Conservation (phyloP, 2,113 vertebrate species). For the Lophochroa leadbeateri region DNA sequence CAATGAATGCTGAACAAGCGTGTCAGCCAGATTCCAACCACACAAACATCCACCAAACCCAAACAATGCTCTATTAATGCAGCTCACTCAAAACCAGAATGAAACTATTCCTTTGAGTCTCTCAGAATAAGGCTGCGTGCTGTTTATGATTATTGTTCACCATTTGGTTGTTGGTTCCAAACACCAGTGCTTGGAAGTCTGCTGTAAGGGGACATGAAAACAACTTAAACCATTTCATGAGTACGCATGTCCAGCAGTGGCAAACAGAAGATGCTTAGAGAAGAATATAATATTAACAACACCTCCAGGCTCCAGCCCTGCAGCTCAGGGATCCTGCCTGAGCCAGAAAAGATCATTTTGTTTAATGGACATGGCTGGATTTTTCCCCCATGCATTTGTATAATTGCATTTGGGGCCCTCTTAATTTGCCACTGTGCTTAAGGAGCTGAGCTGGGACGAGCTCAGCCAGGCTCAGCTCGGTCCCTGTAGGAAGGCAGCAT, state of each 20-base stretch:
- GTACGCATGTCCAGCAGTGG: not conserved
- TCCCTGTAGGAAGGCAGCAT: not conserved
- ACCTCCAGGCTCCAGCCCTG: not conserved
- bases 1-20: not conserved
- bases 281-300: not conserved
- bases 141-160: not conserved
- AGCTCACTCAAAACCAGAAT: not conserved
- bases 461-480: not conserved
- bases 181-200: not conserved
- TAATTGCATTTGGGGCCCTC: not conserved
- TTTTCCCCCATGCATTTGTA: not conserved
- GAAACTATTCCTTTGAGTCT: not conserved
- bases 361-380: not conserved
- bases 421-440: not conserved
- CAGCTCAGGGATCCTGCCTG: not conserved
- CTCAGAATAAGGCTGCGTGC: not conserved
- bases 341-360: constrained; percentile 15
- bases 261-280: not conserved
- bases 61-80: not conserved
- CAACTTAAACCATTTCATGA: not conserved
- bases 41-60: not conserved
- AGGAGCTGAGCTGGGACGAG: not conserved
- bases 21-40: not conserved
- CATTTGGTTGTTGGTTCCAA: not conserved
- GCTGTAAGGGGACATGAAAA: not conserved